phyloP scores from a whole-genome alignment of 1,140 invertebrate species.

The Drosophila equinoxialis region DNA sequence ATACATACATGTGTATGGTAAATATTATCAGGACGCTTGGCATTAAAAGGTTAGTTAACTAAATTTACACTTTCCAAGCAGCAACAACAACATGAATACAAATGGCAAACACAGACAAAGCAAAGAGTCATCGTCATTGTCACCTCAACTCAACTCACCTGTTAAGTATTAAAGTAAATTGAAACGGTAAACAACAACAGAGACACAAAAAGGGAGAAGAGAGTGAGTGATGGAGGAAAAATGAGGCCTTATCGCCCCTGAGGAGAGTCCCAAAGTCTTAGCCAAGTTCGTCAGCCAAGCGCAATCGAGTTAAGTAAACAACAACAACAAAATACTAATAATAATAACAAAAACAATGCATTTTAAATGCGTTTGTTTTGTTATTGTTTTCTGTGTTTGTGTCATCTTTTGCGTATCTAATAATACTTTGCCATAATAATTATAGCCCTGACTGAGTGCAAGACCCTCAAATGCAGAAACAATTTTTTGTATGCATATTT shows the following conservation, averaged over 20 bases:
- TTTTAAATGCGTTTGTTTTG: constrained; percentile 15
- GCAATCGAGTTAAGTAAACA: constrained; percentile 9
- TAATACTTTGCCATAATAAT: constrained; percentile 9
- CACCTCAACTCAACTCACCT: constrained; percentile 7
- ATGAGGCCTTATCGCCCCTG: neutral
- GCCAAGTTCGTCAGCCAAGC: neutral
- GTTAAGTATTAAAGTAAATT: constrained; percentile 8
- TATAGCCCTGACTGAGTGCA: constrained; percentile 15
- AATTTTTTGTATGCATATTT: constrained; percentile 1
- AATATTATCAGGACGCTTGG: neutral
- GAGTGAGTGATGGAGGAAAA: neutral
- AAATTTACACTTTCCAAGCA: constrained; percentile 15
- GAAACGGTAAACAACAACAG: constrained; percentile 3
- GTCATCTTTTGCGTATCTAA: constrained; percentile 15
- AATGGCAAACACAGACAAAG: constrained; percentile 20
- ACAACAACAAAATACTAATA: neutral
- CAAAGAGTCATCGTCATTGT: constrained; percentile 16
- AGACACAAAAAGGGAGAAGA: neutral
- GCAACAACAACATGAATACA: neutral
- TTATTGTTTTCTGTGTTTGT: neutral
- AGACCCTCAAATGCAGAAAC: constrained; percentile 3
- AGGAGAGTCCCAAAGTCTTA: constrained; percentile 15
- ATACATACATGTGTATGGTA: neutral
- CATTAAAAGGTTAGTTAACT: constrained; percentile 10
- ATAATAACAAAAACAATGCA: constrained; percentile 4